These are phyloP conservation scores for Melanotus villosus DNA, from an alignment of 2,888 invertebrate species.

Conservation along the genomic window DNA sequence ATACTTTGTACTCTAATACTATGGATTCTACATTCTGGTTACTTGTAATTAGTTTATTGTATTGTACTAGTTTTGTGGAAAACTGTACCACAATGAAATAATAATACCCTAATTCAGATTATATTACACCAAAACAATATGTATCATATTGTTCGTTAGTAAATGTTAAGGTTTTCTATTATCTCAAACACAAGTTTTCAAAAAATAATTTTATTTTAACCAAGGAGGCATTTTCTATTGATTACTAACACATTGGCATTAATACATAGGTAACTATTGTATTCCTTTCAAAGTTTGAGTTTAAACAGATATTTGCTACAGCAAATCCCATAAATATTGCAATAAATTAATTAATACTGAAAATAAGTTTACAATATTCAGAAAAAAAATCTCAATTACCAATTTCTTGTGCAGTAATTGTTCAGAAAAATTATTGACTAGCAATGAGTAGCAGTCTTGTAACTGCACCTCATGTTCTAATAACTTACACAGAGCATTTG, in stretches of 20 bases:
- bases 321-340: conserved; percentile 46
- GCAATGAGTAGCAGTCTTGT: conserved; percentile 27
- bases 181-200: conserved; percentile 22
- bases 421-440: conserved; percentile 42
- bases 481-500: conserved; percentile 43
- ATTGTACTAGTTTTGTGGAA: too few relatives aligned
- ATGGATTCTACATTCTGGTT: too few relatives aligned
- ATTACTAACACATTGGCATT: conserved; percentile 38
- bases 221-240: conserved; percentile 40
- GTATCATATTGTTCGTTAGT: too few relatives aligned
- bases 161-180: too few relatives aligned
- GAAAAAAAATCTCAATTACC: conserved; percentile 30
- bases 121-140: too few relatives aligned
- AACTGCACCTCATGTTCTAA: conserved; percentile 19
- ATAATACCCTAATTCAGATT: too few relatives aligned
- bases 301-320: conserved; percentile 27
- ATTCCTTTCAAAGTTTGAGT: conserved; percentile 27
- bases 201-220: conserved; percentile 43
- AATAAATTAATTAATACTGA: conserved; percentile 50
- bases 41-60: too few relatives aligned
- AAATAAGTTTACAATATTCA: conserved; percentile 37
- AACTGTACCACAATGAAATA: too few relatives aligned
- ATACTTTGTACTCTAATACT: too few relatives aligned
- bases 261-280: conserved; percentile 45
- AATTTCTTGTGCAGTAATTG: conserved; percentile 30